phyloP scores from a whole-genome alignment of 2,888 invertebrate genomes.

The Pseudoips prasinana region DNA sequence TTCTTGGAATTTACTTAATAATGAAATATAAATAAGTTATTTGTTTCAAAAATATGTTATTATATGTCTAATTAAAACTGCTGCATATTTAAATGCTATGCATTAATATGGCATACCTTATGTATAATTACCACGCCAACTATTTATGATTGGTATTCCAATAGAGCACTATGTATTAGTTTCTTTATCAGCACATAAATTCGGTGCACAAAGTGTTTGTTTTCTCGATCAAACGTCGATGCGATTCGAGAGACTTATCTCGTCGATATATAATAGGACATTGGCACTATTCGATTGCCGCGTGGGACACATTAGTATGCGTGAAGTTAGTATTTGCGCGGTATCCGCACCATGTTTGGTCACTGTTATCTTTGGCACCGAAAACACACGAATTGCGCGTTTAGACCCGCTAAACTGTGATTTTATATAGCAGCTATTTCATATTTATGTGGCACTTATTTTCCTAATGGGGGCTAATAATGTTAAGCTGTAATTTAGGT shows the following conservation, averaged over 20 bases:
- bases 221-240: slow-evolving; percentile 17
- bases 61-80: too few species aligned
- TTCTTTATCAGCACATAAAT: slow-evolving; percentile 10
- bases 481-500: too few species aligned
- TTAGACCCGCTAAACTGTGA: slow-evolving; percentile 18
- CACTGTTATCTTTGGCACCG: slow-evolving; percentile 29
- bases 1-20: too few species aligned
- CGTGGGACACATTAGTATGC: slow-evolving; percentile 30
- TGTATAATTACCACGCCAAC: too few species aligned
- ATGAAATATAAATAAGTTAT: too few species aligned
- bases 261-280: slow-evolving; percentile 15
- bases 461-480: too few species aligned
- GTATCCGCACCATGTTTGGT: slow-evolving; percentile 12
- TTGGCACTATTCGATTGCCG: slow-evolving; percentile 10
- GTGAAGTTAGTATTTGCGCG: slow-evolving; percentile 25
- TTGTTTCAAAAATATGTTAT: too few species aligned
- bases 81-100: too few species aligned
- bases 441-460: slow-evolving; percentile 2
- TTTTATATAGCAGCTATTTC: slow-evolving; percentile 11
- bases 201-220: slow-evolving; percentile 6
- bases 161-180: neutral
- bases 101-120: too few species aligned
- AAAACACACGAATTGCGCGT: slow-evolving; percentile 20
- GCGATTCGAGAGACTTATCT: slow-evolving; percentile 20
- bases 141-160: too few species aligned